phyloP scores from a whole-genome alignment of 1,140 invertebrate species.

The Drosophila sechellia region DNA sequence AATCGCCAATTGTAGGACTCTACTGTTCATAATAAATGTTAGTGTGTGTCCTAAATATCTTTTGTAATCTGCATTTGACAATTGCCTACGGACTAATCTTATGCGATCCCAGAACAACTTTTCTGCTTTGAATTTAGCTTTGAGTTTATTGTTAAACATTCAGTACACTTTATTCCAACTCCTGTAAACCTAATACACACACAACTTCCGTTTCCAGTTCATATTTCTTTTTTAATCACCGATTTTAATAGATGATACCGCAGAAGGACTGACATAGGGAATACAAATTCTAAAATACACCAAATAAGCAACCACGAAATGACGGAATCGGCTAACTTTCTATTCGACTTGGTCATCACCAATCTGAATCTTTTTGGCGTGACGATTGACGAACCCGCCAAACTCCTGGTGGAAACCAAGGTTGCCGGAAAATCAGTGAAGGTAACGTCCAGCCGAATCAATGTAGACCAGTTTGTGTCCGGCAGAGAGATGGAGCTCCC shows the following conservation, averaged over 20 bases:
- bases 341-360: conserved; percentile 41
- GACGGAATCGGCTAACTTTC: conserved; percentile 6
- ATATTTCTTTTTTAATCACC: neutral
- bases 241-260: too few relatives aligned
- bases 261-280: too few relatives aligned
- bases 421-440: neutral
- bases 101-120: too few relatives aligned
- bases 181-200: neutral
- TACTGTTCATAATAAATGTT: neutral
- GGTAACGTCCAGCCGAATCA: conserved; percentile 51
- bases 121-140: neutral
- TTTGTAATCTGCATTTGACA: too few relatives aligned
- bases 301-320: neutral
- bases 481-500: conserved; percentile 8
- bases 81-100: too few relatives aligned
- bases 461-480: conserved; percentile 44
- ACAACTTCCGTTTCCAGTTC: neutral
- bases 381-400: neutral
- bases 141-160: neutral
- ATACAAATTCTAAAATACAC: neutral
- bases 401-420: neutral
- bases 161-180: neutral
- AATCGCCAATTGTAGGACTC: neutral
- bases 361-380: conserved; percentile 6
- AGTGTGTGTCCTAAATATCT: too few relatives aligned